A percentile compares a stretch with the other conserved stretches of the same genome.
These are phyloP conservation scores for Bos javanicus DNA, from an alignment of 2,113 vertebrate species.

Conservation along the genomic window DNA sequence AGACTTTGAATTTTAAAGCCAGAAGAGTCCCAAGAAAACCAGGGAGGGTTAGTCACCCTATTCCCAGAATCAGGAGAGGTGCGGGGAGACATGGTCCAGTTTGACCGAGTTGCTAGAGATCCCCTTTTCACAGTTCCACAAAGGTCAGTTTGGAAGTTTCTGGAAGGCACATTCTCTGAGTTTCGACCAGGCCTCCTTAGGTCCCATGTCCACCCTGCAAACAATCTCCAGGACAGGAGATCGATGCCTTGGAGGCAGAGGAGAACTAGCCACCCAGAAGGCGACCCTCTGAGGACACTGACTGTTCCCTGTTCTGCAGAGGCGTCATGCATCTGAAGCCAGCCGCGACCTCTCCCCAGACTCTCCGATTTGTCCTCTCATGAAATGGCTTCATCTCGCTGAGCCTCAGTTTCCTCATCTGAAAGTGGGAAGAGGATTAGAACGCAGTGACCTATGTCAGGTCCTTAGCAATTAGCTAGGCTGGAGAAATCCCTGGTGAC, in stretches of 20 bases:
- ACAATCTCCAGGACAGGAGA: background rate
- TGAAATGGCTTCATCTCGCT: background rate
- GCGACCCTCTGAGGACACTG: background rate
- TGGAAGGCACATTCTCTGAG: background rate
- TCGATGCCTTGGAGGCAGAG: background rate
- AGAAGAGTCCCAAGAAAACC: background rate
- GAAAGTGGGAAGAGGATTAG: background rate
- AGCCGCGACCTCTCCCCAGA: background rate
- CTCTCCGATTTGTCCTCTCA: background rate
- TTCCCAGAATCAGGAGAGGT: background rate
- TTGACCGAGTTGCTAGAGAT: background rate
- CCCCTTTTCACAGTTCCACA: background rate
- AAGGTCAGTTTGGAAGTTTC: constrained; percentile 14
- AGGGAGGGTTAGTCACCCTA: background rate
- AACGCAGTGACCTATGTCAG: background rate
- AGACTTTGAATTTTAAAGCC: background rate
- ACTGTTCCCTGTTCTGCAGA: background rate
- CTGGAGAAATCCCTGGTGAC: background rate
- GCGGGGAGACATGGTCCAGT: background rate
- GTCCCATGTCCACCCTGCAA: background rate
- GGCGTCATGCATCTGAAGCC: background rate
- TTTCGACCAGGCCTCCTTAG: background rate
- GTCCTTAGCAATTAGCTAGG: background rate
- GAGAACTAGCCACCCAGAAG: background rate
- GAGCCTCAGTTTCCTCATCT: background rate